Conservation (phyloP, 2,797 vertebrate genomes). For the Morus bassanus region DNA sequence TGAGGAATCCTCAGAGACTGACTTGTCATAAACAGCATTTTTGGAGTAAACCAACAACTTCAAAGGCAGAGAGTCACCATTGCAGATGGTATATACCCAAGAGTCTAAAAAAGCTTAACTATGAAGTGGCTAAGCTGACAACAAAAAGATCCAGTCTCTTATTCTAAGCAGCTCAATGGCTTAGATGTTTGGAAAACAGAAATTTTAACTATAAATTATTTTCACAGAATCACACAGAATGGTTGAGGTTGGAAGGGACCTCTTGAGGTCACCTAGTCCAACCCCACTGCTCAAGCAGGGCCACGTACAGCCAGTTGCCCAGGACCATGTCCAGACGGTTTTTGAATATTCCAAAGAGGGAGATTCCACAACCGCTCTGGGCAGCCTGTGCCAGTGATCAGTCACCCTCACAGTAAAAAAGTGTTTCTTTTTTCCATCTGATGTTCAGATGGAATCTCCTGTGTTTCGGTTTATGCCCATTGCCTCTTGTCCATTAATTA, state of each 20-base stretch:
- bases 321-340: background rate
- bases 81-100: background rate
- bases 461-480: background rate
- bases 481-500: background rate
- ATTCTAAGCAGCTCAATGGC: background rate
- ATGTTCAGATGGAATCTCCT: background rate
- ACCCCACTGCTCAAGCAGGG: background rate
- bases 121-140: background rate
- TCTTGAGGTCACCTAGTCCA: background rate
- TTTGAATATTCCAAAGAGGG: background rate
- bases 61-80: background rate
- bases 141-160: background rate
- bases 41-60: constrained; percentile 9
- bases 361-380: background rate
- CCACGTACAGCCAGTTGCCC: background rate
- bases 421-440: background rate
- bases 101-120: background rate
- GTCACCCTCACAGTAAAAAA: background rate
- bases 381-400: background rate
- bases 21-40: background rate
- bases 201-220: background rate
- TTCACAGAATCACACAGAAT: background rate
- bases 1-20: background rate
- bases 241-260: background rate
- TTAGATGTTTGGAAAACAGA: background rate